phyloP scores from a whole-genome alignment of 2,113 vertebrate genomes.

The Paracanthobrama guichenoti region DNA sequence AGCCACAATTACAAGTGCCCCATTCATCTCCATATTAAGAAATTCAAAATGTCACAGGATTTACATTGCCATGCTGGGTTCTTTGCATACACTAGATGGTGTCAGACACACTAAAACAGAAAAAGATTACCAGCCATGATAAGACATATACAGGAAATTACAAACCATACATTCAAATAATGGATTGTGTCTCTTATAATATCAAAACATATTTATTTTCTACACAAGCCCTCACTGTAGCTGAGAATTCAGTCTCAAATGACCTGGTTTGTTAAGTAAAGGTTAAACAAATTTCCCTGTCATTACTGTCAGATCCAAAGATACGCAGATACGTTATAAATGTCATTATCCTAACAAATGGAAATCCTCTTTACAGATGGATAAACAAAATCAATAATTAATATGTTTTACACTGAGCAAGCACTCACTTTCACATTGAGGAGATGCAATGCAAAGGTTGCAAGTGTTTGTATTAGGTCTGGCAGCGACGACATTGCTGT shows the following conservation, averaged over 20 bases:
- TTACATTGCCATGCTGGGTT: neutral
- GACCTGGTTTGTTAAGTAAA: constrained; percentile 3
- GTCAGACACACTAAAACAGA: constrained; percentile 31
- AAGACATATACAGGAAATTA: constrained; percentile 50
- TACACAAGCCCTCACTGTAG: neutral
- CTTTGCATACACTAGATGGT: constrained; percentile 48
- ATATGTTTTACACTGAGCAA: neutral
- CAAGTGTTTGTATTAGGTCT: neutral
- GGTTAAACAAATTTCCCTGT: neutral
- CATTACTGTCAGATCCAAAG: neutral
- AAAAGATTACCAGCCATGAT: constrained; percentile 18
- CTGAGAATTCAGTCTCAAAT: neutral
- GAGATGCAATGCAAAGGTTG: neutral
- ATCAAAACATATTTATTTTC: constrained; percentile 44
- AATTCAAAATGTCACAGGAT: neutral
- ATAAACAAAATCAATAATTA: neutral
- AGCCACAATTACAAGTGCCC: neutral
- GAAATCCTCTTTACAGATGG: neutral
- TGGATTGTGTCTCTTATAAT: constrained; percentile 27
- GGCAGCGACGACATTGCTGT: neutral
- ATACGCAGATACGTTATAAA: neutral
- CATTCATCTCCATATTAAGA: neutral
- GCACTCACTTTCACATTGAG: neutral
- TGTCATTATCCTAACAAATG: neutral
- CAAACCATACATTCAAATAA: constrained; percentile 45